These are phyloP conservation scores for Rhyacophila evoluta DNA, from an alignment of 2,888 invertebrate species.

Conservation along the genomic window DNA sequence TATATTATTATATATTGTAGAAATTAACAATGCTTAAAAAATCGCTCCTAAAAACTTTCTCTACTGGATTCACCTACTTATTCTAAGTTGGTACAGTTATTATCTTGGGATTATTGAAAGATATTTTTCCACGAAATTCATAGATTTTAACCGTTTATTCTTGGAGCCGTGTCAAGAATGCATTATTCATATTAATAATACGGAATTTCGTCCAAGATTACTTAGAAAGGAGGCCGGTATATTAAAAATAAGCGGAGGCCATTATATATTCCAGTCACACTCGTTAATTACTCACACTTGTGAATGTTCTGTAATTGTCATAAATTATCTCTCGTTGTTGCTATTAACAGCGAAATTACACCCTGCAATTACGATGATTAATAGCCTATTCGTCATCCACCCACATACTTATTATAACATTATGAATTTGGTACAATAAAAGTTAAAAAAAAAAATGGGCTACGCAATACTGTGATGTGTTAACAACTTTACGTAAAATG, in stretches of 20 bases:
- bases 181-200: conserved; percentile 19
- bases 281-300: conserved; percentile 40
- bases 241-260: not conserved
- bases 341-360: conserved; percentile 49
- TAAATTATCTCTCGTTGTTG: conserved; percentile 49
- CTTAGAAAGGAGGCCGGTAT: not conserved
- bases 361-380: conserved; percentile 48
- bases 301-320: conserved; percentile 46
- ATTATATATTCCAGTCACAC: conserved; percentile 33
- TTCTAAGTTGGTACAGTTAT: too few species aligned
- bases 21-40: too few species aligned
- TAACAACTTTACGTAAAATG: conserved; percentile 34
- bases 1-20: too few species aligned
- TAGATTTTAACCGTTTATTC: not conserved
- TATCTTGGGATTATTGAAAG: too few species aligned
- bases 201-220: not conserved
- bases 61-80: too few species aligned
- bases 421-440: conserved; percentile 31
- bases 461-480: conserved; percentile 17
- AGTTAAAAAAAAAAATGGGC: not conserved
- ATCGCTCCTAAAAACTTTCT: too few species aligned
- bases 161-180: not conserved
- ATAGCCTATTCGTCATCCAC: conserved; percentile 34
- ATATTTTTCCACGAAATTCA: not conserved
- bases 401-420: conserved; percentile 35